Percentiles rank a stretch among this genome's conserved stretches.
phyloP scores from a whole-genome alignment of 2,113 vertebrate species.

The Dicerorhinus sumatrensis region DNA sequence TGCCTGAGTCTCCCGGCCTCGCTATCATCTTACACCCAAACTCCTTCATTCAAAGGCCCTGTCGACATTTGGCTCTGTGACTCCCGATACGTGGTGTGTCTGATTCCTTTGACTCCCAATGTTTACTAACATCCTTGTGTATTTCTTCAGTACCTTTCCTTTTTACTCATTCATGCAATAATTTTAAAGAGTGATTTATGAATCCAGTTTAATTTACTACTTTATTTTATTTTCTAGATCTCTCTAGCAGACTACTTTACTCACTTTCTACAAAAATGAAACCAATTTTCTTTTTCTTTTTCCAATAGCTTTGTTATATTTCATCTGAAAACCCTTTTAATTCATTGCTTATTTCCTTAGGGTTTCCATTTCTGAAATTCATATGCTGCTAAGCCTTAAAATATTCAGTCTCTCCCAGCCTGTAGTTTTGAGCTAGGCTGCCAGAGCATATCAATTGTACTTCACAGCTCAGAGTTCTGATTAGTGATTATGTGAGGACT shows the following conservation, averaged over 20 bases:
- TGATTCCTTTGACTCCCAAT: not conserved
- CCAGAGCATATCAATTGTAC: not conserved
- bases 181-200: slow-evolving; percentile 29
- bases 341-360: slow-evolving; percentile 69
- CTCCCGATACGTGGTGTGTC: not conserved
- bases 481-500: not conserved
- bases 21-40: not conserved
- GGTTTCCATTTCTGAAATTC: slow-evolving; percentile 73
- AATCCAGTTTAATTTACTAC: slow-evolving; percentile 38
- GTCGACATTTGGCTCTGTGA: too few relatives aligned
- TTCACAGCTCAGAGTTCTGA: not conserved
- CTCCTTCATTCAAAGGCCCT: not conserved
- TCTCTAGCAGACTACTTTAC: not conserved
- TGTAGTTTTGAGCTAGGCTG: not conserved
- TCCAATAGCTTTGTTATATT: slow-evolving; percentile 55
- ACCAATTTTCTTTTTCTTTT: slow-evolving; percentile 65
- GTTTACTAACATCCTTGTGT: not conserved
- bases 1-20: not conserved
- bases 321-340: slow-evolving; percentile 74
- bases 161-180: not conserved
- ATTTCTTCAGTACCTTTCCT: not conserved
- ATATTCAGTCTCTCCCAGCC: slow-evolving; percentile 4
- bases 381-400: slow-evolving; percentile 58
- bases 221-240: slow-evolving; percentile 47
- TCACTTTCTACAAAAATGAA: slow-evolving; percentile 66